phyloP scores from a whole-genome alignment of 2,797 vertebrate genomes.

The Cynodonichthys magdalenae region DNA sequence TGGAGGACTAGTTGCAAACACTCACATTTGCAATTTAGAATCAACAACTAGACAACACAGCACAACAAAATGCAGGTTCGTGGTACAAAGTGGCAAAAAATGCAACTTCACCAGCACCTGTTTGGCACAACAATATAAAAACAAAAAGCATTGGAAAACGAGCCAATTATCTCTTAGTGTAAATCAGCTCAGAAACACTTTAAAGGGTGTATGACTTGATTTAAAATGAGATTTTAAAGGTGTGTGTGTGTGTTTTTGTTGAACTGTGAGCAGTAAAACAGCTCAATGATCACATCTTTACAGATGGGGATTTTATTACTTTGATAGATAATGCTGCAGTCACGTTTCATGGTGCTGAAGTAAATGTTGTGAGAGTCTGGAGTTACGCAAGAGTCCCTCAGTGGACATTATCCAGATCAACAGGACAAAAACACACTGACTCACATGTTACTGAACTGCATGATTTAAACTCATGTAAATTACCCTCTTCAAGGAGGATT shows the following conservation, averaged over 20 bases:
- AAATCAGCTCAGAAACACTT: no score
- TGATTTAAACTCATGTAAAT: neutral
- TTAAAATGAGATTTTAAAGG: no score
- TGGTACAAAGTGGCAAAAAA: no score
- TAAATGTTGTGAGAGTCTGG: constrained; percentile 60
- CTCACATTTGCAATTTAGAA: no score
- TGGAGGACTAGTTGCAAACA: no score
- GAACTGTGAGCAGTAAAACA: constrained; percentile 12
- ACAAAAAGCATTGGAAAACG: no score
- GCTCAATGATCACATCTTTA: neutral
- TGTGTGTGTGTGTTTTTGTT: neutral
- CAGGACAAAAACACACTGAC: constrained; percentile 72
- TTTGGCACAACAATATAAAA: no score
- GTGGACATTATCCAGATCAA: constrained; percentile 72
- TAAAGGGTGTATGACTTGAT: no score
- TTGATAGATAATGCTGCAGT: constrained; percentile 58
- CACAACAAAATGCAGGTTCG: no score
- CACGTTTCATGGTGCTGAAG: constrained; percentile 62
- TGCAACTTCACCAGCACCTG: no score
- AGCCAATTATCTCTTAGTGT: no score
- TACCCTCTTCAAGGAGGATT: constrained; percentile 8
- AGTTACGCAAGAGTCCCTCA: constrained; percentile 68
- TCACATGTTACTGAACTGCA: constrained; percentile 53
- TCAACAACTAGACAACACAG: no score
- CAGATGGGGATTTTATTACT: constrained; percentile 25